A percentile compares a stretch with the other conserved stretches of the same genome.
Evolutionary conservation across 2,797 vertebrate genomes (phyloP).

Genomic region (Miopithecus talapoin): DNA sequence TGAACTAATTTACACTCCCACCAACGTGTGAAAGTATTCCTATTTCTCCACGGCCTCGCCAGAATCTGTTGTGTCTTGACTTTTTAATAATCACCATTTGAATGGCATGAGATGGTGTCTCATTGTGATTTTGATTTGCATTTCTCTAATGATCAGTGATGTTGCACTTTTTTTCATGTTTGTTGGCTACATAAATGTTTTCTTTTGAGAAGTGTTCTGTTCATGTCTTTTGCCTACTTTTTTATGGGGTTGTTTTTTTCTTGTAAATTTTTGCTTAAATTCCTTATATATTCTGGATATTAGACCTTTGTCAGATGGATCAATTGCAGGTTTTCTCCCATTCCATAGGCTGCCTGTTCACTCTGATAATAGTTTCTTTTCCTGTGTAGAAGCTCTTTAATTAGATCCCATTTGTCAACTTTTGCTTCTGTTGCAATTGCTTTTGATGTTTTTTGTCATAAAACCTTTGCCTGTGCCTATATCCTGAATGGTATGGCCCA

Average conservation of each 20-base stretch:
- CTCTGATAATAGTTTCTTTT: background rate
- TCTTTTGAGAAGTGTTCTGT: background rate
- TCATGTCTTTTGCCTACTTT: background rate
- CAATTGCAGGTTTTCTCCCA: background rate
- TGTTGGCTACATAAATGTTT: background rate
- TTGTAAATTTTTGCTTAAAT: background rate
- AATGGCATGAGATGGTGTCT: background rate
- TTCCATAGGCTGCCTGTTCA: background rate
- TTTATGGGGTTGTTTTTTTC: background rate
- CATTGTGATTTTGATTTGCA: background rate
- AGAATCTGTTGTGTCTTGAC: background rate
- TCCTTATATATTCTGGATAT: background rate
- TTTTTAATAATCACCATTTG: background rate
- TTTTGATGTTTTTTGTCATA: background rate
- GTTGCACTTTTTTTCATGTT: background rate
- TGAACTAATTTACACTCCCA: background rate
- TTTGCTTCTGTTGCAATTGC: background rate
- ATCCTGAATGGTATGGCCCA: background rate
- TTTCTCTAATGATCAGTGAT: background rate
- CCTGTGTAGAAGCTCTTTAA: background rate
- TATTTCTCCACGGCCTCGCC: background rate
- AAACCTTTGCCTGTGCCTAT: background rate
- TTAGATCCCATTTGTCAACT: background rate
- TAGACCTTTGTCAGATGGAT: background rate
- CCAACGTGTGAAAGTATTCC: background rate